Evolutionary conservation across 2,113 vertebrate species (phyloP).

Genomic region (Lamprologus sp.): DNA sequence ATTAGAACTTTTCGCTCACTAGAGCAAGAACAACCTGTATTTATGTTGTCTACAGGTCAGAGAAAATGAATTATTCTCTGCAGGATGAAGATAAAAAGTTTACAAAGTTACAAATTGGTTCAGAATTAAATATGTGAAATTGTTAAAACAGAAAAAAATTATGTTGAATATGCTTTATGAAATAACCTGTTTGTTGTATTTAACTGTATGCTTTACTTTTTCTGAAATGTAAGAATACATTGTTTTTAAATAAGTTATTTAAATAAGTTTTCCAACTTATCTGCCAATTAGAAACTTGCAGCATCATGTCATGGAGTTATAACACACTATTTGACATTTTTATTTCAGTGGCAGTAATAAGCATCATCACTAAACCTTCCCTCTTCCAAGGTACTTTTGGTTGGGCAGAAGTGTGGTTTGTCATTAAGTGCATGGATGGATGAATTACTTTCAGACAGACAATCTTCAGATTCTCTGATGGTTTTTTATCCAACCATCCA

Average conservation of each 20-base stretch:
- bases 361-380: neutral
- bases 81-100: neutral
- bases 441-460: neutral
- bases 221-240: neutral
- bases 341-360: neutral
- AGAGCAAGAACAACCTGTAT: neutral
- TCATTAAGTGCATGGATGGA: neutral
- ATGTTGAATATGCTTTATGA: neutral
- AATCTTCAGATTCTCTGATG: neutral
- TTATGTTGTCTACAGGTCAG: neutral
- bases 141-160: neutral
- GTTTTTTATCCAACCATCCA: neutral
- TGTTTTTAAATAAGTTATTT: neutral
- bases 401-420: neutral
- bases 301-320: neutral
- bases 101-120: neutral
- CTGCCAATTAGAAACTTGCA: neutral
- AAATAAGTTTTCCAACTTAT: neutral
- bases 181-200: neutral
- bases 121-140: neutral
- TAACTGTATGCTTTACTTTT: neutral
- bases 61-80: neutral
- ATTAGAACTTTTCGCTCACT: rapidly evolving
- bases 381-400: neutral
- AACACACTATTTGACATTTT: rapidly evolving